Conservation (phyloP, 2,797 vertebrate species). For the Cebuella pygmaea region DNA sequence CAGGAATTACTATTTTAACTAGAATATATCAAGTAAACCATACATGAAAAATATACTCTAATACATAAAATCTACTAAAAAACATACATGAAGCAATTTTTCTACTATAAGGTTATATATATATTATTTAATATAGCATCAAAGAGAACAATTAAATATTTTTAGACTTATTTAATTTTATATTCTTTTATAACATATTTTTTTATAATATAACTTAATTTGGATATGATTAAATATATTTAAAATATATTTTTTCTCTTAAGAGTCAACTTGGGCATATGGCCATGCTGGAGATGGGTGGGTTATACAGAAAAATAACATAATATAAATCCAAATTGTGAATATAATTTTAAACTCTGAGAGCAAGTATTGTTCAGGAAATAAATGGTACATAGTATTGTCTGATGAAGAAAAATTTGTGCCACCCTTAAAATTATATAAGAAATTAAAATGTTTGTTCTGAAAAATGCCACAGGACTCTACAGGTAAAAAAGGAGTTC, state of each 20-base stretch:
- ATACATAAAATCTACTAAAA: neutral
- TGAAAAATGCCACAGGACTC: neutral
- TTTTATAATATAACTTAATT: constrained; percentile 4
- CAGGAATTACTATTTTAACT: neutral
- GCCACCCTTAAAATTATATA: neutral
- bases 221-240: neutral
- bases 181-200: neutral
- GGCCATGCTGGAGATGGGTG: neutral
- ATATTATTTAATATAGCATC: neutral
- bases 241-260: neutral
- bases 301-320: neutral
- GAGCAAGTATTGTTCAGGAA: neutral
- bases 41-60: neutral
- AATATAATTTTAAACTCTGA: neutral
- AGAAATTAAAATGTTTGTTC: constrained; percentile 18
- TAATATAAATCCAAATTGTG: neutral
- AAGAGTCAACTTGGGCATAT: neutral
- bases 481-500: neutral
- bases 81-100: neutral
- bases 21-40: neutral
- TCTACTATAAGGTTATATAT: neutral
- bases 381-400: neutral
- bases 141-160: neutral
- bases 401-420: neutral
- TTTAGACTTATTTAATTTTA: neutral